phyloP scores from a whole-genome alignment of 35 echinoderm and acorn worm genomes.

The Ptychodera flava region DNA sequence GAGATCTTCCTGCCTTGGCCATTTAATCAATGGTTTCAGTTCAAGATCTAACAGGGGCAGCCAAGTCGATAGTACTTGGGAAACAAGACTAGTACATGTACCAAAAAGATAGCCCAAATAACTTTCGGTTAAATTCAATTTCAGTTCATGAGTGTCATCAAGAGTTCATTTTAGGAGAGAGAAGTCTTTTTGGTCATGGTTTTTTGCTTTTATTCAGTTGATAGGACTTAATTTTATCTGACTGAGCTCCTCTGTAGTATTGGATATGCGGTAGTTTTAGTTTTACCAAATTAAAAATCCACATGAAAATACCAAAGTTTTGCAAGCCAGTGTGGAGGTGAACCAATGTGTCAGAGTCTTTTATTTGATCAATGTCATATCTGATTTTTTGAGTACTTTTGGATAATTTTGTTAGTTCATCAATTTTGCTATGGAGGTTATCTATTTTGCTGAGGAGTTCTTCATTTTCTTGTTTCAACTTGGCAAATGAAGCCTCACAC shows the following conservation, averaged over 20 bases:
- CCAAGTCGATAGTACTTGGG: conserved; percentile 70
- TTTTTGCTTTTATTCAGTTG: conserved; percentile 27
- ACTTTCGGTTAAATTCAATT: conserved; percentile 52
- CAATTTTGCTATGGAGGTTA: no score
- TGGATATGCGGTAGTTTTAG: conserved; percentile 28
- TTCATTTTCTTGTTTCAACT: no score
- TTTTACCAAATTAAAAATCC: conserved; percentile 25
- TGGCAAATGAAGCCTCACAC: no score
- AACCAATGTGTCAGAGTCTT: conserved; percentile 38
- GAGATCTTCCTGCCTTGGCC: conserved; percentile 55
- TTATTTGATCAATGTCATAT: neutral
- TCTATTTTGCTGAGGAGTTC: no score
- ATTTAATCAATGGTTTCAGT: conserved; percentile 53
- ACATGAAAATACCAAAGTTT: conserved; percentile 29
- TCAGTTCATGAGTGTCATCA: conserved; percentile 61
- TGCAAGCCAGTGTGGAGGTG: conserved; percentile 42
- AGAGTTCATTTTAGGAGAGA: conserved; percentile 32
- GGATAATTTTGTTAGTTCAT: no score
- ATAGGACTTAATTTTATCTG: conserved; percentile 17
- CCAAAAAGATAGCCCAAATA: conserved; percentile 59
- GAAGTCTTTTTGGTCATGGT: conserved; percentile 24
- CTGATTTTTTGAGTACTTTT: no score
- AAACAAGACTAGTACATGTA: conserved; percentile 49
- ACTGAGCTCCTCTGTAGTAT: conserved; percentile 39
- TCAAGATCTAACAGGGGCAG: conserved; percentile 53